Conservation (phyloP, 2,888 invertebrate species). For the Thereva unica region DNA sequence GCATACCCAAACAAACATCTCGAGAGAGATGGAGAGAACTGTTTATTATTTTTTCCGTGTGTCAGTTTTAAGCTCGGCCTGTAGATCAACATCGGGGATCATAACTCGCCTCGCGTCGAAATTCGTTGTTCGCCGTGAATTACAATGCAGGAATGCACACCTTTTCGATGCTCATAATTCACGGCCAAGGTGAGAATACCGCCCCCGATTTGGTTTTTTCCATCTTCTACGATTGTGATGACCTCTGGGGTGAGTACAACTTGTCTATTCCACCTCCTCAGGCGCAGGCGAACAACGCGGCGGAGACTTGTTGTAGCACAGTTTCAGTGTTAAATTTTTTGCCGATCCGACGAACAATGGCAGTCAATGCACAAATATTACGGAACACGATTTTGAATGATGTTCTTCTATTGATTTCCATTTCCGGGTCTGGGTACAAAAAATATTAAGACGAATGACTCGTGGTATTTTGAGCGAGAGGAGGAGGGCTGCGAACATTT, state of each 20-base stretch:
- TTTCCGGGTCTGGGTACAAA: too few relatives aligned
- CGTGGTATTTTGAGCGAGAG: too few relatives aligned
- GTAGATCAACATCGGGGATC: conserved; percentile 12
- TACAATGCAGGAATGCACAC: conserved; percentile 2
- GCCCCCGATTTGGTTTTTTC: conserved; percentile 22
- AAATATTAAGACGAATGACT: too few relatives aligned
- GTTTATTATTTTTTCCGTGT: neutral
- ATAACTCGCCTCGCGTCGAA: neutral
- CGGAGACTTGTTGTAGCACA: too few relatives aligned
- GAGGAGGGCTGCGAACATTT: too few relatives aligned
- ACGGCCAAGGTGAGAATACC: conserved; percentile 32
- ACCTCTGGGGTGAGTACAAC: conserved; percentile 22
- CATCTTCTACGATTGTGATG: neutral
- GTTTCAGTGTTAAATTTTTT: too few relatives aligned
- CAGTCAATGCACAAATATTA: too few relatives aligned
- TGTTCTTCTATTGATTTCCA: too few relatives aligned
- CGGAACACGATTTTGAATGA: too few relatives aligned
- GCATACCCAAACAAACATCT: neutral
- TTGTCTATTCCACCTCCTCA: conserved; percentile 3
- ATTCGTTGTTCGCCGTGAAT: conserved; percentile 3
- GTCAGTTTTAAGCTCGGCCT: conserved; percentile 20
- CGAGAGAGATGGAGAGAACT: neutral
- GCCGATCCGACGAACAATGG: too few relatives aligned
- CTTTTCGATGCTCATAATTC: conserved; percentile 18
- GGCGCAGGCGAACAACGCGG: neutral